These are phyloP conservation scores for Galeopterus variegatus DNA, from an alignment of 2,113 vertebrate genomes.

Conservation along the genomic window DNA sequence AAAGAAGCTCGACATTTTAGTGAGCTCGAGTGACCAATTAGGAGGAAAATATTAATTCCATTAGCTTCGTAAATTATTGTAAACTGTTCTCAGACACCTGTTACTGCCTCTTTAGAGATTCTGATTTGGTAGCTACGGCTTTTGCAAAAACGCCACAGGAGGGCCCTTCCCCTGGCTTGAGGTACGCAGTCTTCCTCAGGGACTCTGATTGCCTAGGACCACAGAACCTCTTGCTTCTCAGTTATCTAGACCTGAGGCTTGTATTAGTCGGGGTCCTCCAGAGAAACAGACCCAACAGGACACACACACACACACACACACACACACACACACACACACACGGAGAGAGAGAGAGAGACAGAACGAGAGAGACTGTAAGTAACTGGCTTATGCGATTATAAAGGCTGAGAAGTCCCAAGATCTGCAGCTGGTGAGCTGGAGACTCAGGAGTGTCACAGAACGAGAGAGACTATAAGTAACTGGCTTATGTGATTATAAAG, in stretches of 20 bases:
- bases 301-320: background rate
- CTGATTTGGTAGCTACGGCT: background rate
- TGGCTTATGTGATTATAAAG: background rate
- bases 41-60: background rate
- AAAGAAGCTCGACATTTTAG: slow-evolving; percentile 31
- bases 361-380: background rate
- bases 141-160: background rate
- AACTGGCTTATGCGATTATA: background rate
- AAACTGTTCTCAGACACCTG: background rate
- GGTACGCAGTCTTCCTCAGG: background rate
- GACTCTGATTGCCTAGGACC: no score
- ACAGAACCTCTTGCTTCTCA: background rate
- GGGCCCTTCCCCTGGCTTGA: background rate
- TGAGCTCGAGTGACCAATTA: background rate
- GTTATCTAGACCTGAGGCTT: background rate
- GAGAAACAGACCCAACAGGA: background rate
- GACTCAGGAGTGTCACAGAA: background rate
- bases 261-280: background rate
- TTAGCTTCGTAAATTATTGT: slow-evolving; percentile 6
- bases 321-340: no score
- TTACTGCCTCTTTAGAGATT: background rate
- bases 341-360: background rate
- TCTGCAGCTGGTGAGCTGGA: background rate
- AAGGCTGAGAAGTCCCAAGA: background rate
- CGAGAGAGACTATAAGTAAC: background rate